Percentiles rank a stretch among this genome's conserved stretches.
Conservation (phyloP, 2,888 invertebrate genomes). For the Anarsia innoxiella region DNA sequence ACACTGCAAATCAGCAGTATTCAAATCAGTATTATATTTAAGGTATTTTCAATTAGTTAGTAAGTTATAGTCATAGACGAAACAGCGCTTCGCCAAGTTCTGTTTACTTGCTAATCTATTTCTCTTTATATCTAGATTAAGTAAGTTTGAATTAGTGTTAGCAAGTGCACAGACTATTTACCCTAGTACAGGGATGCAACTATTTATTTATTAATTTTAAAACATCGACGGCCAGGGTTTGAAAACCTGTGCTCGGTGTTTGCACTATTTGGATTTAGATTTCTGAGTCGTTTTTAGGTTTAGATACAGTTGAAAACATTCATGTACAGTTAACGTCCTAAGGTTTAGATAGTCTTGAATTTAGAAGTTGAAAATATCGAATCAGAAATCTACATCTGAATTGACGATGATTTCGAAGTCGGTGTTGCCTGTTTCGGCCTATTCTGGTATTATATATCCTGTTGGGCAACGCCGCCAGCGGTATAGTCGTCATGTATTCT, state of each 20-base stretch:
- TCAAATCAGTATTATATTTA: constrained; percentile 39
- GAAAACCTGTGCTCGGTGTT: too few species aligned
- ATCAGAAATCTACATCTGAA: constrained; percentile 38
- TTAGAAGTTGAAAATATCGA: constrained; percentile 24
- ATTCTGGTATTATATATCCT: too few species aligned
- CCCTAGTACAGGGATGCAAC: constrained; percentile 12
- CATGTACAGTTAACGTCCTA: constrained; percentile 25
- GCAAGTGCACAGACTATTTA: constrained; percentile 27
- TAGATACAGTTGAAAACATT: constrained; percentile 15
- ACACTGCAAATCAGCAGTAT: constrained; percentile 34
- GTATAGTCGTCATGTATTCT: constrained; percentile 27
- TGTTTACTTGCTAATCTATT: constrained; percentile 34
- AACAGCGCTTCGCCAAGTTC: constrained; percentile 34
- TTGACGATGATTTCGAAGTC: too few species aligned
- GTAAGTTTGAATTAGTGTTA: constrained; percentile 15
- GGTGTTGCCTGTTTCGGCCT: too few species aligned
- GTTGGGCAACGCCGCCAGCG: too few species aligned
- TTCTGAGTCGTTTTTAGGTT: constrained; percentile 31
- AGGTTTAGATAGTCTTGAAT: constrained; percentile 24
- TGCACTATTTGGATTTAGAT: too few species aligned
- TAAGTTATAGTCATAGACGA: constrained; percentile 32
- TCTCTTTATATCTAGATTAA: constrained; percentile 21
- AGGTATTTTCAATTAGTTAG: constrained; percentile 29
- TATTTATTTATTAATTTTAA: too few species aligned
- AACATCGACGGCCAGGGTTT: too few species aligned